Percentiles rank a stretch among this genome's conserved stretches.
Conservation (phyloP, 1,140 invertebrate species). For the Phenacoccus solenopsis region DNA sequence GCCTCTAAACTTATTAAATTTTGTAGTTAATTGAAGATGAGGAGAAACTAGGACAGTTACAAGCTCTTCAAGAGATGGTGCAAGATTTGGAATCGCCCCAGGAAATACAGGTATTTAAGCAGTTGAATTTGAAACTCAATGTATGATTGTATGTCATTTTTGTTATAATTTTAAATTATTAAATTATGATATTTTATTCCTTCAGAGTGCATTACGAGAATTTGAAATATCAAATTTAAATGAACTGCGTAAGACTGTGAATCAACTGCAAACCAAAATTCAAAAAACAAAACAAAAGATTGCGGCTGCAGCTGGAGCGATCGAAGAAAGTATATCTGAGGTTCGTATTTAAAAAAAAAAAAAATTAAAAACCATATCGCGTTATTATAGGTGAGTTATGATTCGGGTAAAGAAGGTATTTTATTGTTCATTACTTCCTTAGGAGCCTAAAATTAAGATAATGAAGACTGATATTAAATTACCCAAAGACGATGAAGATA, state of each 20-base stretch:
- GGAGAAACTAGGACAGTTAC: constrained; percentile 64
- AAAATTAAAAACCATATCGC: no score
- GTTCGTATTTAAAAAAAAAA: constrained; percentile 34
- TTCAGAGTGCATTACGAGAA: constrained; percentile 42
- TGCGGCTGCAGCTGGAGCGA: constrained; percentile 41
- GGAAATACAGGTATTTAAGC: constrained; percentile 32
- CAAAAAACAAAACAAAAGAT: constrained; percentile 69
- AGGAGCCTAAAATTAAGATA: constrained; percentile 36
- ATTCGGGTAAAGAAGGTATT: constrained; percentile 23
- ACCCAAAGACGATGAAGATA: constrained; percentile 47
- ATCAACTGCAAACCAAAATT: constrained; percentile 56
- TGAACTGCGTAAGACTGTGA: constrained; percentile 60
- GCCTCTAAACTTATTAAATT: neutral
- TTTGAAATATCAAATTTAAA: constrained; percentile 43
- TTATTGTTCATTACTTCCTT: constrained; percentile 20
- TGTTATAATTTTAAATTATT: no score
- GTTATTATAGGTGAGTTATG: no score
- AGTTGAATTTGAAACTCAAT: no score
- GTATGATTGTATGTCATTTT: no score
- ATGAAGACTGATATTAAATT: constrained; percentile 36
- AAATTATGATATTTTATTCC: no score
- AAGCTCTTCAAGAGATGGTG: constrained; percentile 61
- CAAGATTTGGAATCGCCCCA: constrained; percentile 65
- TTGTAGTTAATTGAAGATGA: constrained; percentile 67
- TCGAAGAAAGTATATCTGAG: constrained; percentile 48